Percentiles rank a stretch among this genome's conserved stretches.
Conservation (phyloP, 2,113 vertebrate genomes). For the Grus americana region DNA sequence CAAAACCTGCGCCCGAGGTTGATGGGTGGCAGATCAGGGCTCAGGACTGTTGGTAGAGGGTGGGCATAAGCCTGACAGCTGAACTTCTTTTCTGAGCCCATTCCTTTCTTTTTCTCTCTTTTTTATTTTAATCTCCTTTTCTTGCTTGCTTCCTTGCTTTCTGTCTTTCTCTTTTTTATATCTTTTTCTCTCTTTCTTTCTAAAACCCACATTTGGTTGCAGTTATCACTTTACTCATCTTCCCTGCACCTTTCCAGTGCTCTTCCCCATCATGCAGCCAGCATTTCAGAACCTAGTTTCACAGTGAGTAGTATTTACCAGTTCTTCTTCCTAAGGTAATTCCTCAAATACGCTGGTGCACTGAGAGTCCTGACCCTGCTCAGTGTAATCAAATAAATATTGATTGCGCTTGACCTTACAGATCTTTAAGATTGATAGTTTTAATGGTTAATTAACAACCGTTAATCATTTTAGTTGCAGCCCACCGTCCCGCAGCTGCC, state of each 20-base stretch:
- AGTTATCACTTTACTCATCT: neutral
- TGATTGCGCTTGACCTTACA: neutral
- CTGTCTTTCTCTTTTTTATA: neutral
- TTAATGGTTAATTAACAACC: neutral
- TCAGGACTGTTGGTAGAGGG: neutral
- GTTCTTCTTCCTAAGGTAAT: neutral
- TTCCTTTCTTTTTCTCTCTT: no score
- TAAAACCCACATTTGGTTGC: neutral
- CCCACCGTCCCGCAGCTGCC: no score
- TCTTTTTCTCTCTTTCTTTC: neutral
- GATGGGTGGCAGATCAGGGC: neutral
- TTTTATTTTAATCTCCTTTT: neutral
- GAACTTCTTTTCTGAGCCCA: neutral
- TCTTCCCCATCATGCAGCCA: neutral
- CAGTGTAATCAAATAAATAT: neutral
- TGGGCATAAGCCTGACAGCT: no score
- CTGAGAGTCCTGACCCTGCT: neutral
- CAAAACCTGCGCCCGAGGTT: rapidly evolving
- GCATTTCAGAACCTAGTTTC: rapidly evolving
- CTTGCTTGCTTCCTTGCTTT: neutral
- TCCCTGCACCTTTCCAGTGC: neutral
- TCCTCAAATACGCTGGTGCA: neutral
- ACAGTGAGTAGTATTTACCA: neutral
- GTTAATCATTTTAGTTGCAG: neutral
- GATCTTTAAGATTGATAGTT: neutral